Base-by-base conservation (phyloP, 2,797 vertebrate genomes). In the Gobio occitaniae region DNA sequence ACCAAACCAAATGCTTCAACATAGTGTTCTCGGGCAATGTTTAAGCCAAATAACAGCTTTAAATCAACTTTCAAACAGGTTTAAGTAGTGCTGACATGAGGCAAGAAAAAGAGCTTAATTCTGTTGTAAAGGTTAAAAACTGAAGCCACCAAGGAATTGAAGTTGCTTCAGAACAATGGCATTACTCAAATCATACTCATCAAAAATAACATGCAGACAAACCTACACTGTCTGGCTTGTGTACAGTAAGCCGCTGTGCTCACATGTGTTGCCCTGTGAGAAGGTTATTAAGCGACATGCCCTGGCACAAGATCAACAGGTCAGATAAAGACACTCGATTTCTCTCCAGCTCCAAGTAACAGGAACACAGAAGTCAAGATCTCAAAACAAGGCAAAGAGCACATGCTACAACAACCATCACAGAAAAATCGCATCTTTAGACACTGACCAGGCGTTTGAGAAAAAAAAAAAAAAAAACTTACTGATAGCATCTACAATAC, bases 241-340 rank as follows among this genome's bases (percentile, higher is more conserved):
- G 29, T 50, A 52, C 29, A n/a, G 29, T 36, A 50, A 50, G 78
- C 29, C n/a, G 1, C 16, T 68, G 61, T 52, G 63, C 32, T 80
- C 78, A 80, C 78, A 12, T 78, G 79, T 70, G 80, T 25, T 59
- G 52, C 50, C 65, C 68, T 59, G 65, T 82, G 80, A 56, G 32
- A 38, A 50, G 52, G 75, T 77, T 77, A 77, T 77, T 59, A 56
- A 59, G 17, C 10, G 16, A 38, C 52, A 71, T 38, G 36, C 21
- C 68, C 52, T 71, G 21, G 36, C 21, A 59, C 48, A 25, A 25
- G 15, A 56, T 44, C 50, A 82, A 71, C 36, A 59, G 66, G 48
- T 81, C 13, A 71, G 68, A 82, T 82, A 70, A 81, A 81, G 38
- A 11, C 32, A n/a, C 11, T 15, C 19, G 38, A 11, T 21, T 54